These are phyloP conservation scores for Syngnathus rostellatus DNA, from an alignment of 2,797 vertebrate genomes.

Conservation along the genomic window DNA sequence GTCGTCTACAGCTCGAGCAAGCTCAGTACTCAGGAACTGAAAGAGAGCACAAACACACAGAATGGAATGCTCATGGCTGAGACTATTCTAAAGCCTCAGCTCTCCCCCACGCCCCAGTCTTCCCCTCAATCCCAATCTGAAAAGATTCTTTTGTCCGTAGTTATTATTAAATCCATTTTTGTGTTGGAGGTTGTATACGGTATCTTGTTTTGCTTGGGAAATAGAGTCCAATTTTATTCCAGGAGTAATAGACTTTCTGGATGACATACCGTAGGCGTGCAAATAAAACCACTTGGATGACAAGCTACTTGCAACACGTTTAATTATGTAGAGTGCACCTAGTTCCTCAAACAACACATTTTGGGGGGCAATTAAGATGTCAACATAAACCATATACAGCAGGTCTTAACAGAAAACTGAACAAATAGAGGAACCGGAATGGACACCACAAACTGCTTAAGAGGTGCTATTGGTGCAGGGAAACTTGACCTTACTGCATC, in stretches of 20 bases:
- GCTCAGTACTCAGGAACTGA: constrained; percentile 86
- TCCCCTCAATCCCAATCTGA: constrained; percentile 17
- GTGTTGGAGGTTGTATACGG: constrained; percentile 25
- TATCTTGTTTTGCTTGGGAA: constrained; percentile 34
- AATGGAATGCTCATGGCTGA: constrained; percentile 32
- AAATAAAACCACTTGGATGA: constrained; percentile 31
- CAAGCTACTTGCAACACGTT: constrained; percentile 30
- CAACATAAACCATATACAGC: constrained; percentile 3
- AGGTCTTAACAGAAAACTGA: constrained; percentile 2
- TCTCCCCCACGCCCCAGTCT: constrained; percentile 5
- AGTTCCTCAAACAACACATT: constrained; percentile 20
- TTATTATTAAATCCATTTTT: constrained; percentile 49
- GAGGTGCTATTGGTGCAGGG: not conserved
- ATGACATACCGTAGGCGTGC: constrained; percentile 17
- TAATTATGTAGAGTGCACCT: constrained; percentile 46
- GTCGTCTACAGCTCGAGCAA: constrained; percentile 87
- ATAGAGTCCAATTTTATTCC: constrained; percentile 23
- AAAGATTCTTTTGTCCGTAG: constrained; percentile 38
- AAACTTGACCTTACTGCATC: not conserved
- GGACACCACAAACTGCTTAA: not conserved
- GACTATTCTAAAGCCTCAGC: constrained; percentile 35
- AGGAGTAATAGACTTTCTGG: constrained; percentile 13
- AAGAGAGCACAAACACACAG: constrained; percentile 28
- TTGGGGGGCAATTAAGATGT: constrained; percentile 24
- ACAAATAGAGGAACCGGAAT: constrained; percentile 6